phyloP scores from a whole-genome alignment of 1,140 invertebrate genomes.

The Drosophila guanche region DNA sequence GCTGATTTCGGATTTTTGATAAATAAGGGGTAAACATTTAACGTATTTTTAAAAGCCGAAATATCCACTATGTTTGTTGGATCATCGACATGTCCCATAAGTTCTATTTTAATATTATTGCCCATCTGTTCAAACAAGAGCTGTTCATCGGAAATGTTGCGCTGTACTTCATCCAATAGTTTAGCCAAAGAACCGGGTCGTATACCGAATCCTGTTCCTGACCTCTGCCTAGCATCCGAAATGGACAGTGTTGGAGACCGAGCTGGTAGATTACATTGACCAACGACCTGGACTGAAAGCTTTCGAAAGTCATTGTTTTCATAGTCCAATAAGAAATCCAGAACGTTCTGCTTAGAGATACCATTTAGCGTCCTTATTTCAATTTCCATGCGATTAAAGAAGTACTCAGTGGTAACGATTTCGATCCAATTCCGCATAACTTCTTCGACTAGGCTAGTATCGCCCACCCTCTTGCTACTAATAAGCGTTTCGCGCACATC shows the following conservation, averaged over 20 bases:
- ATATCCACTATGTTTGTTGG: constrained; percentile 62
- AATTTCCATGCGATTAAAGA: constrained; percentile 86
- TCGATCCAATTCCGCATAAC: constrained; percentile 89
- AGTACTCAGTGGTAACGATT: constrained; percentile 87
- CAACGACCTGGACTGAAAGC: constrained; percentile 61
- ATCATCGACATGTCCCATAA: constrained; percentile 53
- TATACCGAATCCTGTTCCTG: background rate
- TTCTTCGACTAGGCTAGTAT: constrained; percentile 90
- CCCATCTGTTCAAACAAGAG: constrained; percentile 48
- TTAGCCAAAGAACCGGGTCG: constrained; percentile 22
- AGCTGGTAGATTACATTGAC: background rate
- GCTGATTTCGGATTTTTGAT: constrained; percentile 45
- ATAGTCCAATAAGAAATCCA: constrained; percentile 37
- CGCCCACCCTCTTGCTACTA: constrained; percentile 88
- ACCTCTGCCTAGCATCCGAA: constrained; percentile 18
- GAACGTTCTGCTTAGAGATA: constrained; percentile 26
- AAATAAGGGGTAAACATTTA: constrained; percentile 79
- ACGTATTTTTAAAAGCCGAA: constrained; percentile 64
- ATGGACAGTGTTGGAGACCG: constrained; percentile 10
- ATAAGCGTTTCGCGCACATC: constrained; percentile 87
- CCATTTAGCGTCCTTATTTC: constrained; percentile 33
- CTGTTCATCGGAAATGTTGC: constrained; percentile 40
- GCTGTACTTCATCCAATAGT: constrained; percentile 38
- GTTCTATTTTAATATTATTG: constrained; percentile 48
- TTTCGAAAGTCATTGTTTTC: constrained; percentile 46